Base-by-base conservation (phyloP, 2,113 vertebrate species). In the Ceyx cyanopectus region DNA sequence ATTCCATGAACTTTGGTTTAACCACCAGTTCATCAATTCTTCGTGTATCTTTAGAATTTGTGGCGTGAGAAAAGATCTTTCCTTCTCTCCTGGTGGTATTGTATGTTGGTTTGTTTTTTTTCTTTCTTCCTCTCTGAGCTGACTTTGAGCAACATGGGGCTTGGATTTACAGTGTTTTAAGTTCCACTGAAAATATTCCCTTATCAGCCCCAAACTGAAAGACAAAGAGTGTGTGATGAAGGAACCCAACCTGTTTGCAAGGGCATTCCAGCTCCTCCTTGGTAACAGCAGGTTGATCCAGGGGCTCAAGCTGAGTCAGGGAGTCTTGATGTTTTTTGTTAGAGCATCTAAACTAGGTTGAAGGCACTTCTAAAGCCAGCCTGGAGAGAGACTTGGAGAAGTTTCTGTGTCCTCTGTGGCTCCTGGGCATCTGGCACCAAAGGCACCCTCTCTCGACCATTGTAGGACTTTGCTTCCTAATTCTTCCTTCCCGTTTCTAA, bases 1-100 rank as follows among this genome's bases (percentile, higher is more conserved):
- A 87, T 83, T 84, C 75, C 43, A 45, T 15, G 34, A 78, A 41
- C 9, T 5, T 22, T 26, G 51, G 58, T 89, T 93, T 93, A 94
- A 74, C 92, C 93, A 95, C 75, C 92, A 96, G 92, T 85, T 94
- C 96, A 95, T 95, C 96, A 97, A 96, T 96, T 93, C 14, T 0
- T 89, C 93, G 74, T 92, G 83, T 91, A 85, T 82, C 92, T 92
- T 92, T 46, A 78, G 89, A 76, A 94, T 85, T 80, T 95, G 72
- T 94, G 92, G 85, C 81, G 92, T 96, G 94, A 87, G 94, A 91
- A 96, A 93, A 90, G 61, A 88, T 81, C 72, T 83, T 89, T 85
- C 87, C 68, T 27, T 78, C 75, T 83, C 68, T 95, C 72, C 81
- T 87, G 91, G 92, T 92, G 85, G 81, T 85, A 85, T 65, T 82